Percentiles rank a stretch among this genome's conserved stretches.
Conservation (phyloP, 37 sponge, comb jelly and placozoan genomes). For the Theonella swinhoei region DNA sequence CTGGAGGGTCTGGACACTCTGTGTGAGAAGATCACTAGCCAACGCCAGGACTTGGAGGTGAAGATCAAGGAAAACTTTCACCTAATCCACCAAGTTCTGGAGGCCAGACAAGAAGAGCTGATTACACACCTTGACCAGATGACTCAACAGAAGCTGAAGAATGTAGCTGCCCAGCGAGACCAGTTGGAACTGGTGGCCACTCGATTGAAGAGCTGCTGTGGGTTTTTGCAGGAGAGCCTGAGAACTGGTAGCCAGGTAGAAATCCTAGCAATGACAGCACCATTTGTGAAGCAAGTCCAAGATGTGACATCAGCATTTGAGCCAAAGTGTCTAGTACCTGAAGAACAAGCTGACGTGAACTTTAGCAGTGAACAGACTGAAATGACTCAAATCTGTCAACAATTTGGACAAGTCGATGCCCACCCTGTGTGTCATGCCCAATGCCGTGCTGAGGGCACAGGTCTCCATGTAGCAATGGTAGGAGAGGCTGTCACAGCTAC, state of each 20-base stretch:
- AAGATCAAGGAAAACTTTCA: conserved; percentile 3
- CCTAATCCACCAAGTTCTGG: conserved; percentile 26
- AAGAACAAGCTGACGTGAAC: conserved; percentile 5
- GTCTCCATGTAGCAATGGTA: not conserved
- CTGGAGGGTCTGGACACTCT: conserved; percentile 8
- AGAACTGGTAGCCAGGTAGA: conserved; percentile 39
- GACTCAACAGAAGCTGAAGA: conserved; percentile 25
- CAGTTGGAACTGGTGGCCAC: conserved; percentile 13
- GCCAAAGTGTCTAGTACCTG: not conserved
- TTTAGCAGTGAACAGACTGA: not conserved
- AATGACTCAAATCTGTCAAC: not conserved
- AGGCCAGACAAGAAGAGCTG: conserved; percentile 25
- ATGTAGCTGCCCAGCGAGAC: conserved; percentile 29
- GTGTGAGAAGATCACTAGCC: conserved; percentile 1
- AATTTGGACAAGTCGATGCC: not conserved
- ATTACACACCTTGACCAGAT: not conserved
- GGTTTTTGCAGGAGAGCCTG: conserved; percentile 19
- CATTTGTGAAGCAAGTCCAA: conserved; percentile 4
- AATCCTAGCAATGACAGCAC: conserved; percentile 22
- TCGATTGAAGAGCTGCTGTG: conserved; percentile 32
- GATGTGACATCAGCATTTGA: conserved; percentile 13
- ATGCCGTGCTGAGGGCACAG: conserved; percentile 10
- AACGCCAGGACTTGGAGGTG: not conserved
- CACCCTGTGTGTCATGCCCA: not conserved
- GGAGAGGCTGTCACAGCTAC: conserved; percentile 4